phyloP scores from a whole-genome alignment of 2,888 invertebrate genomes.

The Machimus atricapillus region DNA sequence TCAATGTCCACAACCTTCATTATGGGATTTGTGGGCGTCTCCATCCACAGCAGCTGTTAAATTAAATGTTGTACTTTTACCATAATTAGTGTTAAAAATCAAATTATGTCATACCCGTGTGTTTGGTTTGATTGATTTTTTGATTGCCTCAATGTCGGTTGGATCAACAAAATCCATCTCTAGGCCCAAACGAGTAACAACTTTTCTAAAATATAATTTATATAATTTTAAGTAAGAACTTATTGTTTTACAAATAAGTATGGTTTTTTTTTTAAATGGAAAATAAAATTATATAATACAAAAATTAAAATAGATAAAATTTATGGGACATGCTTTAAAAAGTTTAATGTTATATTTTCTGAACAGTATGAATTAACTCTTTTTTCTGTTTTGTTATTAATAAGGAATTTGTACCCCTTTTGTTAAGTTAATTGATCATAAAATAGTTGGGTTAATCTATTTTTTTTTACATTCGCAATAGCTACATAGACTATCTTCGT shows the following conservation, averaged over 20 bases:
- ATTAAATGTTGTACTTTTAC: slow-evolving; percentile 39
- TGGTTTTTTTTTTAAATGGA: neutral
- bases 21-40: slow-evolving; percentile 95
- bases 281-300: neutral
- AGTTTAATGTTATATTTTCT: too few species aligned
- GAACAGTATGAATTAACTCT: too few species aligned
- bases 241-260: neutral
- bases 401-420: too few species aligned
- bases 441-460: too few species aligned
- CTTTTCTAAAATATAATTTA: slow-evolving; percentile 67
- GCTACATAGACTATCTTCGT: too few species aligned
- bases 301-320: too few species aligned
- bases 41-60: slow-evolving; percentile 86
- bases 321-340: too few species aligned
- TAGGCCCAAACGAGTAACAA: slow-evolving; percentile 73
- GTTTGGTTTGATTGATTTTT: slow-evolving; percentile 75
- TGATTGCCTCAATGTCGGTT: slow-evolving; percentile 71
- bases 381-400: too few species aligned
- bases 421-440: too few species aligned
- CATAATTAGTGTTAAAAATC: neutral
- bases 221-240: neutral
- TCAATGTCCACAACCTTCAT: slow-evolving; percentile 89
- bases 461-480: too few species aligned
- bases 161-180: slow-evolving; percentile 80
- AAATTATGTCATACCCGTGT: slow-evolving; percentile 73